Evolutionary conservation across 2,113 vertebrate genomes (phyloP), one percentile per base, ranked within the genome.

Genomic region (Fukomys damarensis): DNA sequence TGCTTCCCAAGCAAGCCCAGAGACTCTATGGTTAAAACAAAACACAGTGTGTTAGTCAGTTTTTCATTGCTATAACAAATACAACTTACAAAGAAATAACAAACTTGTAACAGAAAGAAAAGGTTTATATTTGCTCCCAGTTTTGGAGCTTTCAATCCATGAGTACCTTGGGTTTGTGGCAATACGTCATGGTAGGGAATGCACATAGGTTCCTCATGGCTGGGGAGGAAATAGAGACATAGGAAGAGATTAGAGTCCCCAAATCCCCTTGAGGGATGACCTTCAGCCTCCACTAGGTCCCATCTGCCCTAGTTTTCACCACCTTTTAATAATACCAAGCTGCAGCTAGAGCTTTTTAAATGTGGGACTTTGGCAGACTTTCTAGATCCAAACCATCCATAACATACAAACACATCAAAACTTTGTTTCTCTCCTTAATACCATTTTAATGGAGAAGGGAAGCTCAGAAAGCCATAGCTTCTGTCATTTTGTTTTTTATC

Each of bases 371-470:
- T 52, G 30, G 32, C 19, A 35, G 22, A 86, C 46, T n/a, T 54
- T 86, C 46, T 63, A 86, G 43, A n/a, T n/a, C 43, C 58, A 84
- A 63, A 84, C 26, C 28, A 32, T 46, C 26, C 28, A 32, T 46
- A 17, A 16, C 38, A 84, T 38, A 84, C 22, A 22, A 61, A 68
- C 5, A 72, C 14, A 84, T 77, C 46, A 82, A 74, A 95, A 35
- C 12, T 38, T 61, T 52, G 12, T 59, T n/a, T 43, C 91, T 97
- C 38, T 92, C 16, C 17, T 80, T 61, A 54, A 85, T 85, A 28
- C 28, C 43, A 59, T 94, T 92, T 92, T 91, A 88, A 89, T 77
- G 63, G 43, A 89, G 72, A 70, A 86, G 83, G 85, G 52, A 86
- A 82, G 52, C 32, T 89, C 91, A 56, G 35, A 93, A 82, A 85